A percentile compares a stretch with the other conserved stretches of the same genome.
Conservation (phyloP, 1,140 invertebrate species). For the Anoplophora glabripennis region DNA sequence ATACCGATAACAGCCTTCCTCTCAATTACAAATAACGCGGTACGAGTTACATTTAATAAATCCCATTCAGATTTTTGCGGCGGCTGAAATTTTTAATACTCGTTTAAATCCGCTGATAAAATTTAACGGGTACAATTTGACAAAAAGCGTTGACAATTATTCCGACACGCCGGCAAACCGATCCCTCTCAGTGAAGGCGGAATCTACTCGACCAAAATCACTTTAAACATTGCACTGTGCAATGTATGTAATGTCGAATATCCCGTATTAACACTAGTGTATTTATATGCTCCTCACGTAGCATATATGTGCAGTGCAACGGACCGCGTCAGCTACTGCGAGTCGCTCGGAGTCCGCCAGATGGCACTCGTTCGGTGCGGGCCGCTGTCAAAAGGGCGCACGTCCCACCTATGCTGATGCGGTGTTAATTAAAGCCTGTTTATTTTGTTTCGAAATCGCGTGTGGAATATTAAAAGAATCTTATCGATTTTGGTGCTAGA, state of each 20-base stretch:
- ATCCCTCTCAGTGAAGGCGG: too few species aligned
- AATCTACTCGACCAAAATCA: too few species aligned
- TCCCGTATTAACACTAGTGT: constrained; percentile 2
- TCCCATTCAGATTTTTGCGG: too few species aligned
- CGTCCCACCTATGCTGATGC: constrained; percentile 30
- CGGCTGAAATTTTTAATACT: too few species aligned
- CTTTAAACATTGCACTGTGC: too few species aligned
- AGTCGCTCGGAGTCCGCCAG: neutral
- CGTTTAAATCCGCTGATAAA: too few species aligned
- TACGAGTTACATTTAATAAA: too few species aligned
- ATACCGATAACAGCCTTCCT: too few species aligned
- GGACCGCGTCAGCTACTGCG: constrained; percentile 3
- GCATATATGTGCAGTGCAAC: constrained; percentile 17
- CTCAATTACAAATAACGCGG: too few species aligned
- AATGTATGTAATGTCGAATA: neutral
- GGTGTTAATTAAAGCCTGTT: constrained; percentile 41
- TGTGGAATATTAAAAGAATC: constrained; percentile 27
- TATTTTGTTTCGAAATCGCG: constrained; percentile 26
- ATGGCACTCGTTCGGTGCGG: constrained; percentile 19
- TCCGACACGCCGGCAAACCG: too few species aligned
- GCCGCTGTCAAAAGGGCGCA: constrained; percentile 19
- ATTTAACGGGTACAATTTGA: too few species aligned
- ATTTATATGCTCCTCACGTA: constrained; percentile 32
- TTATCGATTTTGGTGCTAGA: constrained; percentile 4
- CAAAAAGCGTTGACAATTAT: too few species aligned